Conservation (phyloP, 1,140 invertebrate species). For the Limonius californicus region DNA sequence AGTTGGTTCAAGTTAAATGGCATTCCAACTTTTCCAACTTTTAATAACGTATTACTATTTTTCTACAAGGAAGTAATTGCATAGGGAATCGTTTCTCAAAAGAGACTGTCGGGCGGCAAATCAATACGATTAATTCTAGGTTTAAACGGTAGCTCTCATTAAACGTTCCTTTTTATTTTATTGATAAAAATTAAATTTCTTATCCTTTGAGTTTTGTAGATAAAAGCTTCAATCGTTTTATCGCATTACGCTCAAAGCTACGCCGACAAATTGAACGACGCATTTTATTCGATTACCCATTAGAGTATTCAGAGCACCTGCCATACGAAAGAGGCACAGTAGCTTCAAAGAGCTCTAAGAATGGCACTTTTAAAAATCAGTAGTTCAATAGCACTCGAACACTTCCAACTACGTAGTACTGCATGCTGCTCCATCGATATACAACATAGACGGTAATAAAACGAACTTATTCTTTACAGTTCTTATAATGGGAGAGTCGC, state of each 20-base stretch:
- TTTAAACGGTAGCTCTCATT: conserved; percentile 16
- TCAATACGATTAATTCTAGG: conserved; percentile 21
- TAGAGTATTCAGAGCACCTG: conserved; percentile 22
- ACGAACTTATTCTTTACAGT: too few species aligned
- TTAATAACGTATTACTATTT: conserved; percentile 16
- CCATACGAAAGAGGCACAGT: too few species aligned
- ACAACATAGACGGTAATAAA: too few species aligned
- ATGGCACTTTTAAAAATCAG: too few species aligned
- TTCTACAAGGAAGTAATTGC: background rate
- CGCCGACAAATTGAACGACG: conserved; percentile 22
- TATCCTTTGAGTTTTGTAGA: conserved; percentile 24
- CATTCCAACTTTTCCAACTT: conserved; percentile 18
- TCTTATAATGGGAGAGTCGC: too few species aligned
- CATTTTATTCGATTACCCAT: conserved; percentile 22
- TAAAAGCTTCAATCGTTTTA: conserved; percentile 24
- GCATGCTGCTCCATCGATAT: too few species aligned
- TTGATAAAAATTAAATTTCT: conserved; percentile 24
- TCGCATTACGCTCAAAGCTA: conserved; percentile 22
- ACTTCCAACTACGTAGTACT: too few species aligned
- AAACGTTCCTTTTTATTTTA: conserved; percentile 18
- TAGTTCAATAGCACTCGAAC: too few species aligned
- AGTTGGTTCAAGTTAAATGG: background rate
- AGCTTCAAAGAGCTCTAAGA: too few species aligned
- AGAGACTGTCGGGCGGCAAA: background rate
- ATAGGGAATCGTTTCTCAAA: too few species aligned